Conservation (phyloP, 2,113 vertebrate genomes). For the Ailuropoda melanoleuca region DNA sequence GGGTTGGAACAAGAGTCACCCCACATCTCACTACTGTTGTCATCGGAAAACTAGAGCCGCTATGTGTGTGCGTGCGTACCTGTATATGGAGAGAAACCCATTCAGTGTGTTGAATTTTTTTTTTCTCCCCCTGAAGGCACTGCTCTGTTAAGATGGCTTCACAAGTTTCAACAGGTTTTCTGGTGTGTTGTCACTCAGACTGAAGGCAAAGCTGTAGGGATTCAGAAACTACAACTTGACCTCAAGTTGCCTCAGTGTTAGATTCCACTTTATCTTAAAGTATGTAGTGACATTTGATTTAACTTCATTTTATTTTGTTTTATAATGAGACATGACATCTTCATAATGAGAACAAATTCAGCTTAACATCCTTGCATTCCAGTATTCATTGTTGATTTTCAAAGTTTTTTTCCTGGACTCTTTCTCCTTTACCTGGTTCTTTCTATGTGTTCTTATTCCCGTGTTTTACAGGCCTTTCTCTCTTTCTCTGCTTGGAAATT, state of each 20-base stretch:
- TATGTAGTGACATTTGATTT: not conserved
- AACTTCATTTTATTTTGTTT: not conserved
- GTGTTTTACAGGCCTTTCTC: not conserved
- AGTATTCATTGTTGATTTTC: not conserved
- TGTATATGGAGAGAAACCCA: not conserved
- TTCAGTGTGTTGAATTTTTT: fast-evolving
- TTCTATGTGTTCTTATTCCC: not conserved
- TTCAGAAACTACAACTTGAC: not conserved
- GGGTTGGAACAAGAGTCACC: not conserved
- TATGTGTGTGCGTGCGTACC: fast-evolving
- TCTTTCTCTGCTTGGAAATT: not conserved
- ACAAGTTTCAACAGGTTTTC: fast-evolving
- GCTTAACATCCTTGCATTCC: fast-evolving
- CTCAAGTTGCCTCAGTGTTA: fast-evolving
- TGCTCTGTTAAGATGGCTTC: not conserved
- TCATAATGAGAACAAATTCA: not conserved
- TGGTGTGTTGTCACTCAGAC: fast-evolving
- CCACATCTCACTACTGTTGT: too few relatives aligned
- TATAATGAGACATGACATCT: not conserved
- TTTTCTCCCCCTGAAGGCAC: not conserved
- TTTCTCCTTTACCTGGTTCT: not conserved
- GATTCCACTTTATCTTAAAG: too few relatives aligned
- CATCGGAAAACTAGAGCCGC: not conserved
- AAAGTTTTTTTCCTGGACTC: not conserved
- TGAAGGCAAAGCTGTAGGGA: not conserved